Evolutionary conservation across 2,888 invertebrate species (phyloP).

Genomic region (Slavum lentiscoides): DNA sequence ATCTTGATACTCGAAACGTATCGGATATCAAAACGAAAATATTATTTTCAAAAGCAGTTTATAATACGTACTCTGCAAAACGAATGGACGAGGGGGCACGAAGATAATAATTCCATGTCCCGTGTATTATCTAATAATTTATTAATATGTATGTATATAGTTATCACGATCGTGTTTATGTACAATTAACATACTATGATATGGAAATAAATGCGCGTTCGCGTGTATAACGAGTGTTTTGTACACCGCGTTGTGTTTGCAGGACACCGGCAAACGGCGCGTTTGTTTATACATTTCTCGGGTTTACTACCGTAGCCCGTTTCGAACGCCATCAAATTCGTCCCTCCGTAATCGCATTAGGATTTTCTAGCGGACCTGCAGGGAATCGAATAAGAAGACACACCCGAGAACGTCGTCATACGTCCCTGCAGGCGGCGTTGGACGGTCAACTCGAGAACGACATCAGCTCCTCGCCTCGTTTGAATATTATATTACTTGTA

Average conservation of each 20-base stretch:
- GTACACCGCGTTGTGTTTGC: background rate
- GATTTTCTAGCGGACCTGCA: background rate
- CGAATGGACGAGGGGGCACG: background rate
- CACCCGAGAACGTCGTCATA: background rate
- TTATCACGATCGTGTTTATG: background rate
- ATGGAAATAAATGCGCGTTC: background rate
- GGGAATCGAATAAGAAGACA: constrained; percentile 13
- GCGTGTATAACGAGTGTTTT: background rate
- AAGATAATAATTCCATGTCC: background rate
- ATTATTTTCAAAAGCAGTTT: too few species aligned
- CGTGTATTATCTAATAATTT: background rate
- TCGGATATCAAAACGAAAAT: too few species aligned
- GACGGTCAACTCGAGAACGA: background rate
- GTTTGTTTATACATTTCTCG: background rate
- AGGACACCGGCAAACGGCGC: too few species aligned
- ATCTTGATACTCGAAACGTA: too few species aligned
- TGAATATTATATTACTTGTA: constrained; percentile 10
- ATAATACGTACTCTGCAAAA: background rate
- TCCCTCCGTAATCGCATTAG: constrained; percentile 11
- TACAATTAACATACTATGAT: background rate
- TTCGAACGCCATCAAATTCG: background rate
- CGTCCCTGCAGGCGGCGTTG: background rate
- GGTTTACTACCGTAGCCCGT: background rate
- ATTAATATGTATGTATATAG: background rate
- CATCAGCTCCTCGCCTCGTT: constrained; percentile 10